Evolutionary conservation across 2,113 vertebrate genomes (phyloP), one percentile per base, ranked within the genome.

Genomic region (Eolophus roseicapilla): DNA sequence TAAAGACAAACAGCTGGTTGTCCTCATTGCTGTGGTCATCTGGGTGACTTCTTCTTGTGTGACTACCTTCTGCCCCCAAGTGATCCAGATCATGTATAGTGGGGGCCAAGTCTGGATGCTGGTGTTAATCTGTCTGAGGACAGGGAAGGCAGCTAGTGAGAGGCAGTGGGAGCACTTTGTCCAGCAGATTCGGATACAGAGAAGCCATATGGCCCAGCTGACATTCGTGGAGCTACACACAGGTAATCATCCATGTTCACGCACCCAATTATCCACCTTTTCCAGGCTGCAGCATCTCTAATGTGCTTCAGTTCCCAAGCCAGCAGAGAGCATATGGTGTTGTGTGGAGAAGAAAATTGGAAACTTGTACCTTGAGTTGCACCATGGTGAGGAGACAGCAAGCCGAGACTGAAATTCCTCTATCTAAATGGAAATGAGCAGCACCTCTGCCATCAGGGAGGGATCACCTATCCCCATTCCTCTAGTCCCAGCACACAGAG

Each of bases 381-480:
- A 31, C 37, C 1, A 5, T 35, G 70, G 29, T 0, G 0, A 93
- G 83, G 17, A 73, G 49, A 41, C 17, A 0, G 69, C 57, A 69
- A 80, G 92, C 21, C 3, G 14, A 77, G 88, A 97, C 37, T 93
- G 82, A 65, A 93, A 88, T 95, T 87, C 28, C 35, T 92, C 90
- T 47, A 44, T 92, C 90, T 95, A 94, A 93, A 93, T 92, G 95
- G 82, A 95, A 97, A 94, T 90, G 67, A 93, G 88, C 63, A 49
- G 49, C 2, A 2, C 25, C 29, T 57, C 44, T 3, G 21, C 52
- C 75, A 19, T 17, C 43, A 12, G 44, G 57, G 43, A 50, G 35
- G 25, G n/a, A 18, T 65, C 9, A 6, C 24, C 29, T 2, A 10
- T 44, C 6, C 14, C 14, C 0, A 1, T 52, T 86, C 43, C n/a